Percentiles rank a stretch among this genome's conserved stretches.
Evolutionary conservation across 2,888 invertebrate species (phyloP).

Genomic region (Abscondita cerata): DNA sequence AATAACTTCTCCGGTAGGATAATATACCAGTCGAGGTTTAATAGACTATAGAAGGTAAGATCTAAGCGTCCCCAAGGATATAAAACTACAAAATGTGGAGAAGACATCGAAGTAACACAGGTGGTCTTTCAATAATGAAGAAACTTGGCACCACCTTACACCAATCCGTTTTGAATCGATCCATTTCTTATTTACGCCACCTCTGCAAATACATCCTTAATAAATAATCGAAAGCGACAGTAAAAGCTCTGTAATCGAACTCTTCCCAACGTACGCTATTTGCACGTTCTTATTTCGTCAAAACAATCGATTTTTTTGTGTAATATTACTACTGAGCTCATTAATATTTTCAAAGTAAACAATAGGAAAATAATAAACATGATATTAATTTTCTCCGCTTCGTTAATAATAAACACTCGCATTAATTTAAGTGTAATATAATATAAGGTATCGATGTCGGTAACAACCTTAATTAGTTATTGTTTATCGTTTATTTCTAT

Average conservation of each 20-base stretch:
- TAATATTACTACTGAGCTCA: background rate
- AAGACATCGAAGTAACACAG: constrained; percentile 40
- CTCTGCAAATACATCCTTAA: constrained; percentile 36
- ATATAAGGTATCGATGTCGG: constrained; percentile 15
- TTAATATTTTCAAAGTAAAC: constrained; percentile 5
- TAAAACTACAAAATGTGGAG: constrained; percentile 24
- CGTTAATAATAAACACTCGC: constrained; percentile 7
- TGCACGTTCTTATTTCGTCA: background rate
- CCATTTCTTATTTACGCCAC: constrained; percentile 42
- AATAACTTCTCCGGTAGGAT: too few species aligned
- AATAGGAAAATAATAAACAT: constrained; percentile 12
- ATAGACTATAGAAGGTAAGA: constrained; percentile 3
- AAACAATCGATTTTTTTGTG: constrained; percentile 5
- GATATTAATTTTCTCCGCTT: constrained; percentile 13
- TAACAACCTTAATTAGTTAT: constrained; percentile 21
- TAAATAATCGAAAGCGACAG: constrained; percentile 36
- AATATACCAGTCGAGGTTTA: background rate
- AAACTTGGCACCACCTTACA: constrained; percentile 37
- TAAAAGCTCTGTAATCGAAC: constrained; percentile 7
- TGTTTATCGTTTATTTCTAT: constrained; percentile 21
- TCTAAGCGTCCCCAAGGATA: constrained; percentile 17
- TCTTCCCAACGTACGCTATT: background rate
- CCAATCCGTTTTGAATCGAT: constrained; percentile 40
- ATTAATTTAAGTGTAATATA: constrained; percentile 12
- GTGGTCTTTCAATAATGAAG: constrained; percentile 45